Evolutionary conservation across 2,888 invertebrate genomes (phyloP), one percentile per base, ranked within the genome.

Genomic region (Caenorhabditis virilis): DNA sequence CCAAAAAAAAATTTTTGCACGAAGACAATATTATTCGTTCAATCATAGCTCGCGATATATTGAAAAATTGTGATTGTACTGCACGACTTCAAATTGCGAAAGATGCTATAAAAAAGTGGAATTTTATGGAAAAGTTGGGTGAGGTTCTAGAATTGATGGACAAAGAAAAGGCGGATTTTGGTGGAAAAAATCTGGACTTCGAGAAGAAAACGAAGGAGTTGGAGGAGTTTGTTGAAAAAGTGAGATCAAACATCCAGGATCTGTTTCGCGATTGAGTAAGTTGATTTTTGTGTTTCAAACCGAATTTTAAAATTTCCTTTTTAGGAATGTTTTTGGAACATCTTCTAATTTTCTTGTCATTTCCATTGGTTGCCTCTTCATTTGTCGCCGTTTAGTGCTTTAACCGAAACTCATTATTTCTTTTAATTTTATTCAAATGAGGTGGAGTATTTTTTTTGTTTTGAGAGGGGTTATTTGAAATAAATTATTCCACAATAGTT

Each of bases 61-160:
- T 56, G 23, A 13, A 30, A 2, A 39, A 38, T 48, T 56, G 48
- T 56, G 48, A 48, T 49, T 27, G 49, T 42, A 50, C 41, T 30
- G n/a, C 22, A 22, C n/a, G 49, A 50, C 49, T 49, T 33, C 49
- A 49, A 49, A 56, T 56, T 49, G 56, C 56, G 15, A 49, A 42
- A 50, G 49, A 56, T 50, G 49, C 48, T 42, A 30, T 56, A 25
- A 23, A 3, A 23, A 50, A 49, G 9, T 56, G 56, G 50, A 50
- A 56, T 50, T 18, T 56, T 23, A 41, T 56, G n/a, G n/a, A n/a
- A n/a, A n/a, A n/a, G n/a, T n/a, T n/a, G n/a, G n/a, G n/a, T n/a
- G n/a, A n/a, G n/a, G 41, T 49, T 56, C 50, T 49, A 41, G 49
- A 56, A 27, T 56, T 56, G 50, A 48, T 56, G 23, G 22, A 56